phyloP scores from a whole-genome alignment of 2,113 vertebrate species.

The Corydoras maculifer region DNA sequence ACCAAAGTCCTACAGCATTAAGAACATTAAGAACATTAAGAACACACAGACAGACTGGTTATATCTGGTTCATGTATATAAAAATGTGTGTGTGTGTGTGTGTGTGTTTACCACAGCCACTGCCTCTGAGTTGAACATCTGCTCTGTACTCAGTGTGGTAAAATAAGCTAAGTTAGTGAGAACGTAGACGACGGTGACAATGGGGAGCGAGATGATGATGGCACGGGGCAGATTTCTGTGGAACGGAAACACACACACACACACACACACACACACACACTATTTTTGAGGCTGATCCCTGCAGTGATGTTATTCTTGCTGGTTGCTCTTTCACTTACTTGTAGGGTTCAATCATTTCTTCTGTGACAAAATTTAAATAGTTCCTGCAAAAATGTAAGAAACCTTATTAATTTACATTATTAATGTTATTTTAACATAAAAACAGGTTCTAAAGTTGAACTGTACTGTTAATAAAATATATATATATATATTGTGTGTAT shows the following conservation, averaged over 20 bases:
- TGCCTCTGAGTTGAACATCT: constrained; percentile 83
- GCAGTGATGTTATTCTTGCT: too few species aligned
- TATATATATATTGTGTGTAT: constrained; percentile 33
- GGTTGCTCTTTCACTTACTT: constrained; percentile 64
- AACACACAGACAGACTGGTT: not conserved
- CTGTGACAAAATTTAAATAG: constrained; percentile 96
- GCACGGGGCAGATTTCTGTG: constrained; percentile 90
- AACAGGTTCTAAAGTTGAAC: too few species aligned
- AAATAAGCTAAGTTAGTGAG: constrained; percentile 97
- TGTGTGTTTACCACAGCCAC: constrained; percentile 81
- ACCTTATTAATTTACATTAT: not conserved
- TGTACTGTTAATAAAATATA: too few species aligned
- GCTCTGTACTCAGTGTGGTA: constrained; percentile 79
- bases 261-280: constrained; percentile 4
- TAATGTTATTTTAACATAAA: not conserved
- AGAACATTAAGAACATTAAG: not conserved
- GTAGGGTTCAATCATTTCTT: constrained; percentile 98
- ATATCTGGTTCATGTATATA: not conserved
- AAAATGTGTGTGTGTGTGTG: not conserved
- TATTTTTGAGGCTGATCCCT: too few species aligned
- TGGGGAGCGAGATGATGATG: constrained; percentile 94
- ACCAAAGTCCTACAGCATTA: constrained; percentile 79
- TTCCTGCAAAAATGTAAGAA: constrained; percentile 72
- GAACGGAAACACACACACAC: constrained; percentile 12
- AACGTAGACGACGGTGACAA: constrained; percentile 90